Percentiles rank a stretch among this genome's conserved stretches.
phyloP scores from a whole-genome alignment of 1,140 invertebrate species.

The Mactra quadrangularis region DNA sequence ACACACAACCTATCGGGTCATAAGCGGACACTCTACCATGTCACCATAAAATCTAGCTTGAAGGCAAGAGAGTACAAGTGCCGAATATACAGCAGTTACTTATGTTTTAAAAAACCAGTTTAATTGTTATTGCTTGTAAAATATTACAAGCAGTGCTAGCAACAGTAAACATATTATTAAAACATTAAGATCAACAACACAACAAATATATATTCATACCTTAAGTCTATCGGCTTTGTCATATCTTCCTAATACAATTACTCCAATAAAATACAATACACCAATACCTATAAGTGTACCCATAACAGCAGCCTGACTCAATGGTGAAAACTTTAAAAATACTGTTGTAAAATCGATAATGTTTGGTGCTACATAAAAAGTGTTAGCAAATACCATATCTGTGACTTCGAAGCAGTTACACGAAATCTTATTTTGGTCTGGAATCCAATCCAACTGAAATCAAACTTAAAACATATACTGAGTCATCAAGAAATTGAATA shows the following conservation, averaged over 20 bases:
- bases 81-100: no score
- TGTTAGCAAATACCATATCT: conserved; percentile 58
- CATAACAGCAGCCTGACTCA: conserved; percentile 75
- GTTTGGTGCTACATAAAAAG: conserved; percentile 84
- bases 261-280: conserved; percentile 80
- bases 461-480: neutral
- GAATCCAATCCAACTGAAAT: conserved; percentile 38
- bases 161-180: no score
- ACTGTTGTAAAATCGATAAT: conserved; percentile 85
- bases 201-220: no score
- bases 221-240: conserved; percentile 80
- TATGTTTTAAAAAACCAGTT: no score
- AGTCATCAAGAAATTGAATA: no score
- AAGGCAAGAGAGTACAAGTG: no score
- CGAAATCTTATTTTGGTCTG: neutral
- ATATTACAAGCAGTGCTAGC: no score
- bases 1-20: no score
- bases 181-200: no score
- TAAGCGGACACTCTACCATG: no score
- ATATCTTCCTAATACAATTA: conserved; percentile 82
- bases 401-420: conserved; percentile 33
- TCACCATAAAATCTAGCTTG: no score
- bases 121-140: no score
- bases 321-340: conserved; percentile 78
- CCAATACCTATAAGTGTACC: conserved; percentile 83